Evolutionary conservation across 2,888 invertebrate species (phyloP).

Genomic region (Pammene aurita): DNA sequence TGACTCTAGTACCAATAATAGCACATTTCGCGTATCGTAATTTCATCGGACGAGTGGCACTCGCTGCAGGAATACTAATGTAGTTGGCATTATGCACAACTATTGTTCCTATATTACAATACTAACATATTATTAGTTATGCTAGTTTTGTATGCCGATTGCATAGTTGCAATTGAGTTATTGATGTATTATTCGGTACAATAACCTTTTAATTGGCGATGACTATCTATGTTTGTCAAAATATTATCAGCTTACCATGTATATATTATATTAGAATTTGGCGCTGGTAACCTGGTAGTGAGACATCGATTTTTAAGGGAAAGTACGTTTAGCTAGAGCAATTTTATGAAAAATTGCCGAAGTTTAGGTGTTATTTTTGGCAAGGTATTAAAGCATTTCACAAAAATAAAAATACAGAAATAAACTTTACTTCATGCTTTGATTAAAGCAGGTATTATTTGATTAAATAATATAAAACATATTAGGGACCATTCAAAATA

Average conservation of each 20-base stretch:
- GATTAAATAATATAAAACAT: no score
- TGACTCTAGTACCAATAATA: slow-evolving; percentile 59
- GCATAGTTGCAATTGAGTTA: slow-evolving; percentile 20
- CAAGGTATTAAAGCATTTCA: no score
- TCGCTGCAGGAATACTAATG: slow-evolving; percentile 52
- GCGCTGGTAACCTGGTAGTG: no score
- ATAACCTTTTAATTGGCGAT: slow-evolving; percentile 3
- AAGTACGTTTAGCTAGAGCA: no score
- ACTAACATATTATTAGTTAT: slow-evolving; percentile 42
- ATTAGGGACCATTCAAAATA: no score
- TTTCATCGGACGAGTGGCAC: slow-evolving; percentile 55
- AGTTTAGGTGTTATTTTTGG: no score
- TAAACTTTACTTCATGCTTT: no score
- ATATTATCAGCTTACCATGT: not conserved
- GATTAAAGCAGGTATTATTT: no score
- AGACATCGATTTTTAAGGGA: no score
- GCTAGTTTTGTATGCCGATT: slow-evolving; percentile 38
- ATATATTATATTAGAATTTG: no score
- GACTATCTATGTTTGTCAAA: not conserved
- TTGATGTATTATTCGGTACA: slow-evolving; percentile 7
- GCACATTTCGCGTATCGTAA: slow-evolving; percentile 56
- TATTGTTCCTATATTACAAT: slow-evolving; percentile 31
- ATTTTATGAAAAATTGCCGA: no score
- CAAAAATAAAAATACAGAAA: no score
- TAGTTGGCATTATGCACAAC: slow-evolving; percentile 20